Evolutionary conservation across 2,113 vertebrate species (phyloP).

Genomic region (Apodemus speciosus): DNA sequence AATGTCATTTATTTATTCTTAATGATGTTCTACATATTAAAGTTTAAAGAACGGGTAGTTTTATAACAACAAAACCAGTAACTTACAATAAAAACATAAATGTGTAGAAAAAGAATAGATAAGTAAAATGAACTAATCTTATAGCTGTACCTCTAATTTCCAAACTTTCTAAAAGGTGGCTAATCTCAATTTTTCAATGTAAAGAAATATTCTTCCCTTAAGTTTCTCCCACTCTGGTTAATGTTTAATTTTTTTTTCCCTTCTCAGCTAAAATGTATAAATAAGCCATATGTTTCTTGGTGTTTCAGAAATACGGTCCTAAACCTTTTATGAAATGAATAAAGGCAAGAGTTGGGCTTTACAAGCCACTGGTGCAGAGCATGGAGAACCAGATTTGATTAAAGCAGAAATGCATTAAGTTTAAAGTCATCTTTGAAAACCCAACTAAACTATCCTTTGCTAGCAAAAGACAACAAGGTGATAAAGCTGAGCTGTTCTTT

Average conservation of each 20-base stretch:
- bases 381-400: not conserved
- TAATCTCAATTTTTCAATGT: constrained; percentile 1
- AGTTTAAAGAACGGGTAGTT: not conserved
- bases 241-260: not conserved
- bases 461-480: constrained; percentile 5
- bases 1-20: constrained; percentile 34
- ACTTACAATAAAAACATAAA: constrained; percentile 31
- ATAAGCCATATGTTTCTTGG: not conserved
- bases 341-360: not conserved
- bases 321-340: not conserved
- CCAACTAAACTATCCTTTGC: not conserved
- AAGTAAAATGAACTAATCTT: constrained; percentile 28
- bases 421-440: not conserved
- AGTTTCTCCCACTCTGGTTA: not conserved
- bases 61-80: constrained; percentile 37
- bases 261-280: constrained; percentile 39
- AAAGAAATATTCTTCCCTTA: constrained; percentile 5
- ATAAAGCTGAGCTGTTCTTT: not conserved
- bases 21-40: not conserved
- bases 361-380: not conserved
- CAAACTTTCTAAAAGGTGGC: not conserved
- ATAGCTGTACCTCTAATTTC: not conserved
- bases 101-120: not conserved
- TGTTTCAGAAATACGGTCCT: not conserved
- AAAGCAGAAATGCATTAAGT: not conserved